Evolutionary conservation across 1,140 invertebrate species (phyloP).

Genomic region (Panulirus ornatus): DNA sequence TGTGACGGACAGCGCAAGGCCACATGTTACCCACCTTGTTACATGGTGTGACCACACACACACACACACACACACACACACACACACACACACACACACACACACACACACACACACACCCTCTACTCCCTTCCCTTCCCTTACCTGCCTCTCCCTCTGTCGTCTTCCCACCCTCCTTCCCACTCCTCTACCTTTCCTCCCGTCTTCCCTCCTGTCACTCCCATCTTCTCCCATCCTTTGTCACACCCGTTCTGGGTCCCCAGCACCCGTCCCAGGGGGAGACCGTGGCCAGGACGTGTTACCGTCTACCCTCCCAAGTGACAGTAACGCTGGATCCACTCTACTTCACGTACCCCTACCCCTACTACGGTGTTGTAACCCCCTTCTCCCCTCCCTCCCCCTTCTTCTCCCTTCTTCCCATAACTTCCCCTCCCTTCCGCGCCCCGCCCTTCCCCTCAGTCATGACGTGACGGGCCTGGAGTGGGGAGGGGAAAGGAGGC

Average conservation of each 20-base stretch:
- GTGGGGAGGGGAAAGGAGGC: too few species aligned
- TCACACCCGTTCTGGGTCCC: too few species aligned
- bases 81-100: not conserved
- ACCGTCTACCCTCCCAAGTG: not conserved
- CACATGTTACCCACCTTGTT: not conserved
- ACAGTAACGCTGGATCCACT: not conserved
- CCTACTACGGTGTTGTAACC: not conserved
- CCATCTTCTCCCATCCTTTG: not conserved
- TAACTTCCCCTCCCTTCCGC: not conserved
- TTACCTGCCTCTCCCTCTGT: not conserved
- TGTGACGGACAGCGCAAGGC: too few species aligned
- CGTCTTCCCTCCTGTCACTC: not conserved
- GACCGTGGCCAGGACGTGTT: not conserved
- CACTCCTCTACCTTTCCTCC: not conserved
- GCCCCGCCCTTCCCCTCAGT: too few species aligned
- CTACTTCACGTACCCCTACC: not conserved
- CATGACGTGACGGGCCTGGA: too few species aligned
- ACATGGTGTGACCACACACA: not conserved
- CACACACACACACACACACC: not conserved
- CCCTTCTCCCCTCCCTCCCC: not conserved
- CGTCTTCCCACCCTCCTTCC: not conserved
- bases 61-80: not conserved
- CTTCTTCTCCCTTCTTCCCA: not conserved
- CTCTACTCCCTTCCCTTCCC: not conserved
- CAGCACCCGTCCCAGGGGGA: too few species aligned